Conservation (phyloP, 2,113 vertebrate species). For the Pelodiscus sinensis region DNA sequence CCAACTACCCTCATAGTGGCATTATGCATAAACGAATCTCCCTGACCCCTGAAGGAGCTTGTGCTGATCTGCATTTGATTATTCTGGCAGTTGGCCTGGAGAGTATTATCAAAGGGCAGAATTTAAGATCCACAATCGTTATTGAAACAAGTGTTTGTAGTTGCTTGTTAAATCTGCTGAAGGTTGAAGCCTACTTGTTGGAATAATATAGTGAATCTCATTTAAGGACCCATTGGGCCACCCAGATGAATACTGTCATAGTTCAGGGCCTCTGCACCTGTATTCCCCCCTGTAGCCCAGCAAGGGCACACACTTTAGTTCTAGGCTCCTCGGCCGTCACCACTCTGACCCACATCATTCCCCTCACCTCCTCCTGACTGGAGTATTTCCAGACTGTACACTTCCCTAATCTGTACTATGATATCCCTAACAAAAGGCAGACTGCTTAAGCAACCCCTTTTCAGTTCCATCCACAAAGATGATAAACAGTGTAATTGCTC, state of each 20-base stretch:
- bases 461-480: background rate
- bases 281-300: background rate
- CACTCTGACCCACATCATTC: background rate
- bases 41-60: background rate
- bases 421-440: background rate
- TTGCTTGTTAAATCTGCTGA: background rate
- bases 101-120: background rate
- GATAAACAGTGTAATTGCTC: background rate
- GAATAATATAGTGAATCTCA: background rate
- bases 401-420: background rate
- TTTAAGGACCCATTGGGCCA: background rate
- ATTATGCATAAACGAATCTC: background rate
- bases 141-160: constrained; percentile 14
- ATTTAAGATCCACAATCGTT: background rate
- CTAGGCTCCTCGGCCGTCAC: background rate
- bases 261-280: background rate
- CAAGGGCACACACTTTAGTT: background rate
- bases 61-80: background rate
- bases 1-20: background rate
- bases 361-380: background rate
- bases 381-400: background rate
- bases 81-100: background rate
- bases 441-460: background rate
- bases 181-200: background rate
- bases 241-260: background rate